phyloP scores from a whole-genome alignment of 2,113 vertebrate species.

The Vulpes ferrilata region DNA sequence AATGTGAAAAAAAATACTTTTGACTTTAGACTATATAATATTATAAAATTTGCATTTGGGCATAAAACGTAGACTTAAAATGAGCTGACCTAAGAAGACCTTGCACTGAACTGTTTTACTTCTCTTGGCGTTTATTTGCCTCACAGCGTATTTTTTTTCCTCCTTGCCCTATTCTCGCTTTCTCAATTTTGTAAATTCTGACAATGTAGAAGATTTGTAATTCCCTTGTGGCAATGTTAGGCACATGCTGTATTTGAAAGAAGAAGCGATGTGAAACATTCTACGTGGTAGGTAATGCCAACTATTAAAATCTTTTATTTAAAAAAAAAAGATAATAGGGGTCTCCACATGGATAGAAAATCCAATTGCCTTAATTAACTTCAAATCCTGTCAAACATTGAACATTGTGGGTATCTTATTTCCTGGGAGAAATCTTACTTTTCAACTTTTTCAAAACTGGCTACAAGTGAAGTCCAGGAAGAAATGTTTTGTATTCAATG shows the following conservation, averaged over 20 bases:
- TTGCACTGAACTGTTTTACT: conserved; percentile 36
- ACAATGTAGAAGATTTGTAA: conserved; percentile 66
- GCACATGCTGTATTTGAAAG: conserved; percentile 27
- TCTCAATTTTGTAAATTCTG: conserved; percentile 73
- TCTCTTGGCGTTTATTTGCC: conserved; percentile 49
- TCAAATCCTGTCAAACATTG: conserved; percentile 39
- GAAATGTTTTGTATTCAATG: background rate
- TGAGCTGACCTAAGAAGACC: conserved; percentile 66
- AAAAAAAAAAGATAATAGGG: background rate
- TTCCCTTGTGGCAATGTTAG: background rate
- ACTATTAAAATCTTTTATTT: conserved; percentile 52
- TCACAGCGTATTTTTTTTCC: conserved; percentile 28
- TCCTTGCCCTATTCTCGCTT: conserved; percentile 35
- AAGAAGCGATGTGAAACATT: background rate
- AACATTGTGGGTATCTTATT: background rate
- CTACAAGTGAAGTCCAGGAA: background rate
- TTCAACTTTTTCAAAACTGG: conserved; percentile 28
- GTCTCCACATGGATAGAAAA: conserved; percentile 25
- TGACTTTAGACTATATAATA: conserved; percentile 53
- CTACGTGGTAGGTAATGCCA: conserved; percentile 23
- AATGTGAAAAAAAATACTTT: conserved; percentile 64
- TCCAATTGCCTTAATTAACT: conserved; percentile 67
- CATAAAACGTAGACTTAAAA: conserved; percentile 68
- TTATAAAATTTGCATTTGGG: conserved; percentile 65
- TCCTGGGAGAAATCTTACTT: background rate